A percentile compares a stretch with the other conserved stretches of the same genome.
These are phyloP conservation scores for Gallinago media DNA, from an alignment of 2,113 vertebrate species.

Conservation along the genomic window DNA sequence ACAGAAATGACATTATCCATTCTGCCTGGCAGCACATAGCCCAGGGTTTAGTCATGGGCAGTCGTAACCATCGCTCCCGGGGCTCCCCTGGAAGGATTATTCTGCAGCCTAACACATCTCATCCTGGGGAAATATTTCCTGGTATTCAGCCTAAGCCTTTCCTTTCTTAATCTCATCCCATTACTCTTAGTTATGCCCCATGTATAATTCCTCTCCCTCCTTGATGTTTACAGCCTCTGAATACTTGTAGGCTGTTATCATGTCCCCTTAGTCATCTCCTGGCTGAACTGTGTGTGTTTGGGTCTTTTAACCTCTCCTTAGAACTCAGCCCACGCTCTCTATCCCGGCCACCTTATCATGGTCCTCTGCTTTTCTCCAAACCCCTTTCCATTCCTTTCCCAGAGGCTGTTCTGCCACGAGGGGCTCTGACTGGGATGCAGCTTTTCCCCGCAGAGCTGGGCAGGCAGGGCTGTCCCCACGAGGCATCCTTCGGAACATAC, in stretches of 20 bases:
- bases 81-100: slow-evolving; percentile 19
- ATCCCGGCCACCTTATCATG: accelerated
- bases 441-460: not conserved
- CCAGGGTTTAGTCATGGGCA: slow-evolving; percentile 34
- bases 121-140: slow-evolving; percentile 11
- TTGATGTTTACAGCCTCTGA: slow-evolving; percentile 18
- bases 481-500: not conserved
- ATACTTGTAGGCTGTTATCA: not conserved
- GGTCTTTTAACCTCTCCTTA: not conserved
- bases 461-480: accelerated
- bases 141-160: not conserved
- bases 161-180: slow-evolving; percentile 32
- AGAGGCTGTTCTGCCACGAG: accelerated
- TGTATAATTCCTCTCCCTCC: not conserved
- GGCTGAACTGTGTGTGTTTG: not conserved
- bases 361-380: not conserved
- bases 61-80: not conserved
- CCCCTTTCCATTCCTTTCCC: not conserved
- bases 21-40: not conserved
- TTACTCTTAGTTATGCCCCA: slow-evolving; percentile 29
- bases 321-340: not conserved
- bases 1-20: slow-evolving; percentile 12
- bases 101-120: slow-evolving; percentile 1
- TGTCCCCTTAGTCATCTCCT: not conserved
- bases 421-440: not conserved